Conservation (phyloP, 2,797 vertebrate species). For the Acrocephalus scirpaceus region DNA sequence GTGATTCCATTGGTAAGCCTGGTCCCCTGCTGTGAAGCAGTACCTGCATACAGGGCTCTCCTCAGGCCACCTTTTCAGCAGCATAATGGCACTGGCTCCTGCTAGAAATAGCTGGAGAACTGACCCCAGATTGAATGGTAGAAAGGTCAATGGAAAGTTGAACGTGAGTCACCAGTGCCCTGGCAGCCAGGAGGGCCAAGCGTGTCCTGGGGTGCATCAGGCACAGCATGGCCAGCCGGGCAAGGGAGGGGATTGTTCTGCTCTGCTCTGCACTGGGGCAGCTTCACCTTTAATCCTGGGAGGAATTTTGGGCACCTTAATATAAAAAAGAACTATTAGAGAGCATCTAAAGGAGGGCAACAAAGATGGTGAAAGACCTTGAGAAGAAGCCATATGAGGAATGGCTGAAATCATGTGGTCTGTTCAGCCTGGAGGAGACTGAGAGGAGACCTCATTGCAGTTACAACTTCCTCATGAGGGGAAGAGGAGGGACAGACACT, state of each 20-base stretch:
- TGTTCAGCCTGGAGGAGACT: neutral
- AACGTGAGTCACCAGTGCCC: neutral
- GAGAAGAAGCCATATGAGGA: rapidly evolving
- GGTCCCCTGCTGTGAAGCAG: neutral
- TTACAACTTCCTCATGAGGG: rapidly evolving
- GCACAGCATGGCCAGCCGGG: rapidly evolving
- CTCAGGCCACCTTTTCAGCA: neutral
- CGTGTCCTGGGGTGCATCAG: neutral
- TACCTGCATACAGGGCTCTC: neutral
- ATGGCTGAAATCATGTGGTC: neutral
- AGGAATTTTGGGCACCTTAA: neutral
- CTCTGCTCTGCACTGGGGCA: neutral
- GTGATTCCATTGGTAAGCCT: slow-evolving; percentile 58
- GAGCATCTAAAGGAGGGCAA: neutral
- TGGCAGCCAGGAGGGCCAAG: neutral
- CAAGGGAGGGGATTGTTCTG: neutral
- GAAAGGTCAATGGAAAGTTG: neutral
- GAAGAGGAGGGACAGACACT: rapidly evolving
- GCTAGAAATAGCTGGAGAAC: neutral
- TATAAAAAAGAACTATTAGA: neutral
- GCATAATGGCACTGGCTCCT: neutral
- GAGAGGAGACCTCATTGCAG: neutral
- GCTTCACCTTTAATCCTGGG: rapidly evolving
- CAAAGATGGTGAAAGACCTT: neutral
- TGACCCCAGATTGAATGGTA: neutral